phyloP scores from a whole-genome alignment of 2,113 vertebrate species.

The Pyxicephalus adspersus region DNA sequence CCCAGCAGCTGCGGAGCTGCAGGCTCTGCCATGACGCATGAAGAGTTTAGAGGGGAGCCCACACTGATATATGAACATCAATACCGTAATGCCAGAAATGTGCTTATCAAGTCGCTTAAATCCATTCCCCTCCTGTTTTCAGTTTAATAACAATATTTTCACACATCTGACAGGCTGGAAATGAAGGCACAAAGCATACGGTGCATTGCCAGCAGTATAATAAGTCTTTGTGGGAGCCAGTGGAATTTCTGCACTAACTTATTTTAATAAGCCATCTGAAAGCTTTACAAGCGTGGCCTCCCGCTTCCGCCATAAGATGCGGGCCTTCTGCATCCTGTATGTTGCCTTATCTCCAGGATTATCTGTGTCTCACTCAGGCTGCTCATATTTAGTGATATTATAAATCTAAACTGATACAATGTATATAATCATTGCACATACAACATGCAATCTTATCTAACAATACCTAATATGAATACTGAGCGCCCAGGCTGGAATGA shows the following conservation, averaged over 20 bases:
- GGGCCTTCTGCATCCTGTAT: too few species aligned
- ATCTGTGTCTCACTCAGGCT: too few species aligned
- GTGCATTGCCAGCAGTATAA: not conserved
- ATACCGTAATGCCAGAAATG: not conserved
- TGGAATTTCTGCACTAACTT: not conserved
- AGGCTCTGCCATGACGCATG: not conserved
- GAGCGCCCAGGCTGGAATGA: too few species aligned
- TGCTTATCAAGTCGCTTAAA: not conserved
- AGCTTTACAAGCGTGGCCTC: not conserved
- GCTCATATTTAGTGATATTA: too few species aligned
- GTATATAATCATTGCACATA: too few species aligned
- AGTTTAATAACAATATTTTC: conserved; percentile 35
- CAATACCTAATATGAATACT: too few species aligned
- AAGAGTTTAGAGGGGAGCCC: too few species aligned
- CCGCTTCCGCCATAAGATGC: not conserved
- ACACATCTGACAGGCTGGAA: conserved; percentile 14
- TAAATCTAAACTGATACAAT: too few species aligned
- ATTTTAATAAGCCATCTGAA: not conserved
- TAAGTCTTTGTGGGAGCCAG: not conserved
- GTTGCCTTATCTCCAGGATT: too few species aligned
- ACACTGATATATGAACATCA: not conserved
- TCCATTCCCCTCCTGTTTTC: conserved; percentile 2
- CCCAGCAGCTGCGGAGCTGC: not conserved
- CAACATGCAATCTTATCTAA: too few species aligned
- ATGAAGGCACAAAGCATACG: not conserved